Evolutionary conservation across 2,888 invertebrate species (phyloP), one percentile per base, ranked within the genome.

Genomic region (Acanthacorydalis orientalis): DNA sequence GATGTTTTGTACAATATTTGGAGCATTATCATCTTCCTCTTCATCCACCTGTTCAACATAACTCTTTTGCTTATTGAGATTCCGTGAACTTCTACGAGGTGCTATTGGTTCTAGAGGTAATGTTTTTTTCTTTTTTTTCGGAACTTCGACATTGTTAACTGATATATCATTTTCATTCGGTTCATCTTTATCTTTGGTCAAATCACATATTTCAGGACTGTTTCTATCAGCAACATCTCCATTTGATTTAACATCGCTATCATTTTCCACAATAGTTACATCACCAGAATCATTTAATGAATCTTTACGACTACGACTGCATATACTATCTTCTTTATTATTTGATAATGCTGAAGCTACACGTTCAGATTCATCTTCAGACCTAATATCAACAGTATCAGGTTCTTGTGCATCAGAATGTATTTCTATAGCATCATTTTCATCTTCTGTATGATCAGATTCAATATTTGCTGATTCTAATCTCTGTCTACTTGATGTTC

Each of bases 1-100:
- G 51, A 71, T 70, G 23, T 23, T 23, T 6, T 23, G 23, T 23
- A 23, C 23, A 23, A 23, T 6, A 23, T 23, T 23, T 16, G 11
- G 42, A 56, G 70, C 70, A 23, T 23, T 23, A 52, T 70, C 73
- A 33, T 55, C 55, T 10, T 59, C 59, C 7, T 57, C 57, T 37
- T 62, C 63, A 50, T 63, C 62, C 35, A 63, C 62, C 47, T 57
- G 60, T 51, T 68, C 68, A 12, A 58, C 58, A 53, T 68, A 68
- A 50, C 63, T 65, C 53, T 62, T 68, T 55, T 73, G 76, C 53
- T 77, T 77, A 55, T 73, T 74, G 35, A 75, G 59, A 58, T 75
- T 75, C 33, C 77, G 62, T 37, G 73, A 67, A 59, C 76, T 76
- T 50, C 76, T 61, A 50, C 73, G 60, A 1, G 72, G 72, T 11